These are phyloP conservation scores for Thalpophila matura DNA, from an alignment of 2,888 invertebrate species.

Conservation along the genomic window DNA sequence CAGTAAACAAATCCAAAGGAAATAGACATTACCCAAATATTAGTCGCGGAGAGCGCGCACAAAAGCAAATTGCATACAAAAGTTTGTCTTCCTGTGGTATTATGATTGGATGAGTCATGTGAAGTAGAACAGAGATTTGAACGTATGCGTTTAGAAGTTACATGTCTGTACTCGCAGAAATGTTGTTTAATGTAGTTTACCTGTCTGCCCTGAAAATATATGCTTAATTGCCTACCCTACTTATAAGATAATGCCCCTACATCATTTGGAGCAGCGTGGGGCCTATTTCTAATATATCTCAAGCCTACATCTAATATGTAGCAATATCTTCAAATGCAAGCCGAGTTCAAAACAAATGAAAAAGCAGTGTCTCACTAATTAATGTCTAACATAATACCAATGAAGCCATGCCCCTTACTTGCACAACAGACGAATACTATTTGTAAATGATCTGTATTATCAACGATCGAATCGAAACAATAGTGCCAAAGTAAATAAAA, in stretches of 20 bases:
- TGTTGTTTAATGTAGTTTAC: conserved; percentile 18
- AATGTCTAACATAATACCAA: background rate
- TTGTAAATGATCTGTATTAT: background rate
- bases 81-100: conserved; percentile 65
- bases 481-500: background rate
- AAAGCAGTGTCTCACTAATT: background rate
- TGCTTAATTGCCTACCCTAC: background rate
- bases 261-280: background rate
- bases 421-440: conserved; percentile 6
- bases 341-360: background rate
- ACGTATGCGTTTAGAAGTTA: conserved; percentile 41
- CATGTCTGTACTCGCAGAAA: conserved; percentile 17
- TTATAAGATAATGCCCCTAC: background rate
- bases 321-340: background rate
- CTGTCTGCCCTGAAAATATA: conserved; percentile 7
- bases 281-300: too few relatives aligned
- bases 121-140: conserved; percentile 61
- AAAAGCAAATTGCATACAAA: conserved; percentile 65
- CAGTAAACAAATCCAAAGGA: conserved; percentile 17
- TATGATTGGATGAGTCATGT: conserved; percentile 65
- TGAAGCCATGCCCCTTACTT: conserved; percentile 5
- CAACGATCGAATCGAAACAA: background rate
- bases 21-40: conserved; percentile 28
- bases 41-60: conserved; percentile 41
- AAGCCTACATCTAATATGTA: background rate